Evolutionary conservation across 2,797 vertebrate genomes (phyloP).

Genomic region (Australoheros facetus): DNA sequence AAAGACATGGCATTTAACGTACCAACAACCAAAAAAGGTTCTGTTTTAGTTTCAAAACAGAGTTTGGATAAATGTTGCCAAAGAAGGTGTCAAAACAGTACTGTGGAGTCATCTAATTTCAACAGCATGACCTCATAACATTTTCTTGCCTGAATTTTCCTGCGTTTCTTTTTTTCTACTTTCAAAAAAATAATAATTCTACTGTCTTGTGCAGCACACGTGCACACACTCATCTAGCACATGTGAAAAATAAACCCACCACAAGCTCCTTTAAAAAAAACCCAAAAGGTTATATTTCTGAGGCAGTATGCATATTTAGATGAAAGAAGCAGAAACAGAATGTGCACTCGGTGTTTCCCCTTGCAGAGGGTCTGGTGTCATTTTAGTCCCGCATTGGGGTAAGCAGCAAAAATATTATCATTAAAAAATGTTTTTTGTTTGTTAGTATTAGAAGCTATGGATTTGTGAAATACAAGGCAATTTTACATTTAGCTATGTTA

Average conservation of each 20-base stretch:
- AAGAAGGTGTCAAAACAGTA: neutral
- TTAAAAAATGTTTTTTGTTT: neutral
- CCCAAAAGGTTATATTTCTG: constrained; percentile 46
- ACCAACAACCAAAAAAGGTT: neutral
- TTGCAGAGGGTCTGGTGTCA: neutral
- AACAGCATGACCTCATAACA: constrained; percentile 12
- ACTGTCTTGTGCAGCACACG: neutral
- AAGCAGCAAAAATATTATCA: neutral
- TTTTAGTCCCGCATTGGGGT: constrained; percentile 1
- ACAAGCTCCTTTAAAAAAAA: constrained; percentile 1
- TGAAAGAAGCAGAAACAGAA: constrained; percentile 45
- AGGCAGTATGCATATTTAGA: constrained; percentile 56
- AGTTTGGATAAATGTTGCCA: neutral
- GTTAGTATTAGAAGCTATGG: neutral
- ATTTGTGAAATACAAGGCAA: neutral
- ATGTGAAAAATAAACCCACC: constrained; percentile 24
- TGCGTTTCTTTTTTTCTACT: too few species aligned
- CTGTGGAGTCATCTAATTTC: neutral
- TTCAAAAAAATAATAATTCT: too few species aligned
- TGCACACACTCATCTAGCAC: neutral
- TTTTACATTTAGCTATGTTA: neutral
- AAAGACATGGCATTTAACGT: neutral
- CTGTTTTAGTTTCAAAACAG: neutral
- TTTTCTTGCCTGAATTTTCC: constrained; percentile 18
- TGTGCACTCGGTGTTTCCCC: constrained; percentile 53